Evolutionary conservation across 2,797 vertebrate species (phyloP), one percentile per base, ranked within the genome.

Genomic region (Tauraco hartlaubi): DNA sequence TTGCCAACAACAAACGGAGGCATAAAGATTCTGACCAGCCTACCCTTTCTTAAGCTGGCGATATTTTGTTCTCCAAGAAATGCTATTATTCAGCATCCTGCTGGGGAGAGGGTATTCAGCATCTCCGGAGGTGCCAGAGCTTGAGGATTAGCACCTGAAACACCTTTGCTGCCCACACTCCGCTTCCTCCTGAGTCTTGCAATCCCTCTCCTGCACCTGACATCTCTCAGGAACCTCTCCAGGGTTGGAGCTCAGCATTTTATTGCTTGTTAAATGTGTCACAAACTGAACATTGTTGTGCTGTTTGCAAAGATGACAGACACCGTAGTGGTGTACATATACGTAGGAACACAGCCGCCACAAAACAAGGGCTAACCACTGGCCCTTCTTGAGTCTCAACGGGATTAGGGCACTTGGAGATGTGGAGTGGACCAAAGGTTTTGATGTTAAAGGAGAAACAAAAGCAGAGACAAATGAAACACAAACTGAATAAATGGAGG

Each of bases 291-390:
- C 1, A 2, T 9, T 31, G 39, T 2, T 46, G 49, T 28, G 51
- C 44, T 72, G 20, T 68, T 68, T 31, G 56, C 71, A 79, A 41
- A 85, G 85, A 35, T 5, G 14, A 17, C 51, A 44, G 12, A 29
- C 28, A 23, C 35, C 0, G 0, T 5, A 43, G 8, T 14, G 67
- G 52, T 56, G 48, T 56, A 43, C 11, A 12, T 3, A 11, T 5
- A 14, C 0, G 0, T 4, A 55, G 49, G 9, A 55, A 3, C 51
- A 28, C 5, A 28, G 73, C 39, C 44, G 29, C 59, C 69, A 26
- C 21, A 73, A 33, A 80, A 29, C 16, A 35, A 15, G 20, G 67
- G 28, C 46, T 11, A 44, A 54, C 14, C 52, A 22, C 41, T 0
- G 2, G 28, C 2, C 21, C 6, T 52, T 66, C 63, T 17, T 11